Evolutionary conservation across 1,140 invertebrate genomes (phyloP).

Genomic region (Frieseomelitta varia): DNA sequence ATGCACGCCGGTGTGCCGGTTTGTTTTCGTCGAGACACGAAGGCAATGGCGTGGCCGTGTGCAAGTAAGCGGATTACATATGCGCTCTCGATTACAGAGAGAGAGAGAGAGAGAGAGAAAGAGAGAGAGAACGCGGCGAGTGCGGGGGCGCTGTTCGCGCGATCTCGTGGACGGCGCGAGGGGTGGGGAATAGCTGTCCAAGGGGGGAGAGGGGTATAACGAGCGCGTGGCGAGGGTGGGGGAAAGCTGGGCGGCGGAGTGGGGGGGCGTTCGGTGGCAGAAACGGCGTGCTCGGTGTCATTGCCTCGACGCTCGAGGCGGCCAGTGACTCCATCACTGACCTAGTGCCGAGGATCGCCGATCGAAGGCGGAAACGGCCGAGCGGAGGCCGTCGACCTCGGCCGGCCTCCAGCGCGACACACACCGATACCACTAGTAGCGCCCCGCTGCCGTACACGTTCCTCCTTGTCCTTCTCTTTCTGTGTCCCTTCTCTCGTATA

Average conservation of each 20-base stretch:
- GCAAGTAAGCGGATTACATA: slow-evolving; percentile 43
- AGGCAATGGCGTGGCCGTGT: slow-evolving; percentile 35
- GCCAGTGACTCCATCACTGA: slow-evolving; percentile 83
- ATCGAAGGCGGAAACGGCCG: slow-evolving; percentile 69
- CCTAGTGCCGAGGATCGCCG: slow-evolving; percentile 80
- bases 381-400: slow-evolving; percentile 78
- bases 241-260: slow-evolving; percentile 15
- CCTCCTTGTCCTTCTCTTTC: slow-evolving; percentile 33
- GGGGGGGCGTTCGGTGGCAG: slow-evolving; percentile 56
- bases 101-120: slow-evolving; percentile 10
- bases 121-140: slow-evolving; percentile 17
- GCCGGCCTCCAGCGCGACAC: slow-evolving; percentile 71
- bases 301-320: slow-evolving; percentile 82
- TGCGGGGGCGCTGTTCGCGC: slow-evolving; percentile 60
- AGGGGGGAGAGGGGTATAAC: slow-evolving; percentile 15
- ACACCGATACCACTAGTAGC: slow-evolving; percentile 65
- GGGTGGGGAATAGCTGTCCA: neutral
- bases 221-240: neutral
- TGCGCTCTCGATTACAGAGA: slow-evolving; percentile 31
- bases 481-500: neutral
- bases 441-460: slow-evolving; percentile 61
- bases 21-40: slow-evolving; percentile 22
- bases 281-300: slow-evolving; percentile 79
- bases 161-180: neutral
- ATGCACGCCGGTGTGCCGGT: neutral